These are phyloP conservation scores for Apomyelois bistriatella DNA, from an alignment of 2,888 invertebrate genomes.

Conservation along the genomic window DNA sequence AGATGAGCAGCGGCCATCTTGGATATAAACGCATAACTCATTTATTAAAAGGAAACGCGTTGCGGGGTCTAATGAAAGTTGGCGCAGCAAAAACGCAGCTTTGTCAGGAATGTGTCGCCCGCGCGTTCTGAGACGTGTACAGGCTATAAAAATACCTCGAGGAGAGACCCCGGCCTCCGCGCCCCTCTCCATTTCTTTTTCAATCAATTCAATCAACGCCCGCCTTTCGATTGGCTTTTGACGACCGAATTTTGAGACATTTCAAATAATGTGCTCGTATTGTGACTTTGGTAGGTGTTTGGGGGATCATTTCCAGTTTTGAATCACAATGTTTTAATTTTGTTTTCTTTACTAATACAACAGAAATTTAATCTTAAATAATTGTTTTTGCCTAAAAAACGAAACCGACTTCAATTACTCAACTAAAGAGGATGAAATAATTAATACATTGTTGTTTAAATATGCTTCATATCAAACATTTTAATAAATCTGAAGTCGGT, in stretches of 20 bases:
- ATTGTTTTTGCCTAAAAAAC: no score
- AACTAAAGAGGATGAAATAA: no score
- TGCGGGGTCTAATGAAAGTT: slow-evolving; percentile 74
- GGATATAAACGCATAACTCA: slow-evolving; percentile 73
- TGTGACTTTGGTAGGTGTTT: slow-evolving; percentile 16
- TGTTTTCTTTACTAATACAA: background rate
- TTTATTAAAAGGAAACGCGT: slow-evolving; percentile 74
- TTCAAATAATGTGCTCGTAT: slow-evolving; percentile 34
- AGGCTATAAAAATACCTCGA: slow-evolving; percentile 75
- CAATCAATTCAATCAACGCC: slow-evolving; percentile 74
- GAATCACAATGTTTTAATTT: background rate
- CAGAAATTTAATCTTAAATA: no score
- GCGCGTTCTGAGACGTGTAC: slow-evolving; percentile 72
- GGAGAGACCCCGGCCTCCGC: slow-evolving; percentile 45
- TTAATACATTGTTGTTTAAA: no score
- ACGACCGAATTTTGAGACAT: slow-evolving; percentile 46
- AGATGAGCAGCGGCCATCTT: slow-evolving; percentile 63
- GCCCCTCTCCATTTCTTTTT: slow-evolving; percentile 66
- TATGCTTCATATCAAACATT: no score
- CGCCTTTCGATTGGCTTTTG: slow-evolving; percentile 62
- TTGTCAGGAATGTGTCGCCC: slow-evolving; percentile 74
- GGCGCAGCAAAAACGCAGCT: slow-evolving; percentile 73
- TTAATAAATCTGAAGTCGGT: no score
- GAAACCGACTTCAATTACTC: no score
- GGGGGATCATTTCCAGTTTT: background rate